These are phyloP conservation scores for Perizoma flavofasciatum DNA, from an alignment of 2,888 invertebrate genomes.

Conservation along the genomic window DNA sequence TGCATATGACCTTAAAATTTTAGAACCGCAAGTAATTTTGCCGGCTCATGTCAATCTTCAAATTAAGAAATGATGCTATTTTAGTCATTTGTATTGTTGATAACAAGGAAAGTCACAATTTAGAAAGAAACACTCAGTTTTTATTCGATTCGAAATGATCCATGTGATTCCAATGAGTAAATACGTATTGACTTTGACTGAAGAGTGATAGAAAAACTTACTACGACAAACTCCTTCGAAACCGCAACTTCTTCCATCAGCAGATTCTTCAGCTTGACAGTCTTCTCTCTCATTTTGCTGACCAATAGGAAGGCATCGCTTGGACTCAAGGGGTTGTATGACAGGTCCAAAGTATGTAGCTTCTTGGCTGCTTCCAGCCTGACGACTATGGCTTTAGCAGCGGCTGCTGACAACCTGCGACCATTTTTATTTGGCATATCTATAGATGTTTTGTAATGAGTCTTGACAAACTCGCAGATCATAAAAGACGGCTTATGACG, in stretches of 20 bases:
- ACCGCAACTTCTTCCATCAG: conserved; percentile 53
- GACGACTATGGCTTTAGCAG: conserved; percentile 39
- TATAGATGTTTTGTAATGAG: background rate
- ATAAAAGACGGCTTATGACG: no score
- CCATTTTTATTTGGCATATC: background rate
- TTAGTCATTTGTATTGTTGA: no score
- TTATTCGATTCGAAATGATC: background rate
- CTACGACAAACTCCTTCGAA: conserved; percentile 44
- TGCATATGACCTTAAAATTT: background rate
- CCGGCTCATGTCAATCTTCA: no score
- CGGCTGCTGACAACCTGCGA: conserved; percentile 29
- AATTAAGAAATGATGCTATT: no score
- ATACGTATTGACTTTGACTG: no score
- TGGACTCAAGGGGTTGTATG: conserved; percentile 53
- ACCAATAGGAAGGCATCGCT: conserved; percentile 49
- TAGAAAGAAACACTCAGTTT: no score
- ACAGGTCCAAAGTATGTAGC: conserved; percentile 51
- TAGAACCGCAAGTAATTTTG: no score
- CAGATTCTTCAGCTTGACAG: conserved; percentile 47
- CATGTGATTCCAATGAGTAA: no score
- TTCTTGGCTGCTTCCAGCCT: conserved; percentile 41
- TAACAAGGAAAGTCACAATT: no score
- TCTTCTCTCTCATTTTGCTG: conserved; percentile 34
- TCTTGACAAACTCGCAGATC: no score
- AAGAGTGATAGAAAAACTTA: conserved; percentile 16